Evolutionary conservation across 2,113 vertebrate genomes (phyloP), one percentile per base, ranked within the genome.

Genomic region (Fulica atra): DNA sequence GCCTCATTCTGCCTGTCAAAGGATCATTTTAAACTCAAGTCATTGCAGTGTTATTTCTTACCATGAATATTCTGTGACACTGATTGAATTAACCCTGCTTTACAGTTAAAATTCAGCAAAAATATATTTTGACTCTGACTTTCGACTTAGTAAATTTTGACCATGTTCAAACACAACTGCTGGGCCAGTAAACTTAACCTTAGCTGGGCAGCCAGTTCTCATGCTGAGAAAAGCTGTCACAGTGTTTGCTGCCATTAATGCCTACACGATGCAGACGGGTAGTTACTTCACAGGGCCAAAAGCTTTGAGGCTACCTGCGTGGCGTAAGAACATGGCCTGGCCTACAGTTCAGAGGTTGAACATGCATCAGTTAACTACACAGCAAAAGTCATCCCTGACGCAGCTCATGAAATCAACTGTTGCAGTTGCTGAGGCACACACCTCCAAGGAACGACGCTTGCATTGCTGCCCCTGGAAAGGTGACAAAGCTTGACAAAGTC

Each of bases 1-100:
- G 10, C 87, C 60, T 93, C 74, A 60, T 86, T 90, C 86, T 91
- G 44, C 76, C 69, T 78, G 81, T 84, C 84, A 94, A 64, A 90
- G 73, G 61, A 90, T 56, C 21, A 51, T 36, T 94, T 81, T 71
- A 84, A 88, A 59, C 40, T 91, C 29, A 61, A n/a, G 33, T 31
- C 28, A 73, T 16, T 50, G 31, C 1, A 1, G 24, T 23, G 23
- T n/a, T 81, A 64, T 54, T 92, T 92, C 44, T 88, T 87, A 72
- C 66, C 0, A 33, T 19, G 16, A 19, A 66, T 89, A 69, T 73
- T 82, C 44, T 76, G 53, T 29, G 64, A 23, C 11, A 50, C 6
- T 53, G 35, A 54, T 18, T 24, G n/a, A 79, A 46, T 73, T 66
- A 60, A 46, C 40, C 46, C 38, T 38, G n/a, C 28, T 44, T 21